Percentiles rank a stretch among this genome's conserved stretches.
These are phyloP conservation scores for Chloroceryle aenea DNA, from an alignment of 2,113 vertebrate species.

Conservation along the genomic window DNA sequence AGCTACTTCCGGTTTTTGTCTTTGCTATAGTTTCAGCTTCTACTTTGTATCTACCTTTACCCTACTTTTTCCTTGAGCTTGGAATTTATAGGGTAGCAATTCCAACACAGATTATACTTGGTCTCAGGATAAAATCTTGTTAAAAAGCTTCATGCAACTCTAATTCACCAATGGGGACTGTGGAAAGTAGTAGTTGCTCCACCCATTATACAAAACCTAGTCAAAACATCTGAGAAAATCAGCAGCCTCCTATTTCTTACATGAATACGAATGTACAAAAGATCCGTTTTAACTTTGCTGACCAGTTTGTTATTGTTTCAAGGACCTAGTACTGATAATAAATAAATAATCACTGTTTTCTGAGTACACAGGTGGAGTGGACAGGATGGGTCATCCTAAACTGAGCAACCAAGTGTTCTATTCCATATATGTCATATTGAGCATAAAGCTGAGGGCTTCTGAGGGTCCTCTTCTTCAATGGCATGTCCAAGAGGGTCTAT, in stretches of 20 bases:
- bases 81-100: slow-evolving; percentile 57
- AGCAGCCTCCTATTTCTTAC: background rate
- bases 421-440: background rate
- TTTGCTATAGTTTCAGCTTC: slow-evolving; percentile 21
- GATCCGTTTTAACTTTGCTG: background rate
- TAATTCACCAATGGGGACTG: slow-evolving; percentile 62
- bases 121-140: slow-evolving; percentile 57
- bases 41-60: slow-evolving; percentile 59
- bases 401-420: background rate
- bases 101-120: slow-evolving; percentile 72
- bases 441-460: background rate
- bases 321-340: slow-evolving; percentile 18
- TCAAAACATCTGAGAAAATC: slow-evolving; percentile 33
- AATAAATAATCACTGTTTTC: slow-evolving; percentile 37
- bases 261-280: background rate
- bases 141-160: slow-evolving; percentile 55
- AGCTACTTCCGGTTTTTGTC: background rate
- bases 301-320: slow-evolving; percentile 41
- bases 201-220: slow-evolving; percentile 41
- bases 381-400: background rate
- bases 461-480: background rate
- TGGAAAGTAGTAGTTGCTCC: background rate
- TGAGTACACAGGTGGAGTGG: background rate
- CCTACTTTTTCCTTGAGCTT: slow-evolving; percentile 48
- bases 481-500: background rate